These are phyloP conservation scores for Apodemus sylvaticus DNA, from an alignment of 2,113 vertebrate species.

Conservation along the genomic window DNA sequence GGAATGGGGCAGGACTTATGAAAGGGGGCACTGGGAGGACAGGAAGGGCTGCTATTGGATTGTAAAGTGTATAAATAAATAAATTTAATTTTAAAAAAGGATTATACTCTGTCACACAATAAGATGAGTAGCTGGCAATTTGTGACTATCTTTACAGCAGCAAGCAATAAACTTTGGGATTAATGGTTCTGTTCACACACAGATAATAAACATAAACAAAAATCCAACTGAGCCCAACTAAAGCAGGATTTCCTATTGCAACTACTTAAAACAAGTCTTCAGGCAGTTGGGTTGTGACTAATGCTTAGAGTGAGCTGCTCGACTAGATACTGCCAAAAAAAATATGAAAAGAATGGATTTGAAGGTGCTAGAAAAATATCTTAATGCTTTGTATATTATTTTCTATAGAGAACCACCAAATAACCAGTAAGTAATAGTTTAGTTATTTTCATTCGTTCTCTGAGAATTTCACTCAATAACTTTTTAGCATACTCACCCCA, in stretches of 20 bases:
- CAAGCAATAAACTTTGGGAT: not conserved
- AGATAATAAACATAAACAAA: not conserved
- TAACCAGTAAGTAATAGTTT: not conserved
- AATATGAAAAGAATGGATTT: not conserved
- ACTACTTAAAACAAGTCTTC: not conserved
- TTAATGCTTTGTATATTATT: not conserved
- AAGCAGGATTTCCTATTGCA: not conserved
- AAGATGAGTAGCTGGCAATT: not conserved
- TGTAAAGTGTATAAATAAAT: too few species aligned
- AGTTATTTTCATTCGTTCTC: not conserved
- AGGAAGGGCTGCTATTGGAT: too few species aligned
- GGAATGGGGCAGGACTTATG: too few species aligned
- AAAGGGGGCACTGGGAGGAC: too few species aligned
- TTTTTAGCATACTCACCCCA: not conserved
- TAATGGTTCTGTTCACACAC: not conserved
- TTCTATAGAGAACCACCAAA: not conserved
- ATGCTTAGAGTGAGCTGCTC: not conserved
- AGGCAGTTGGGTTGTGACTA: too few species aligned
- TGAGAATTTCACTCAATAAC: not conserved
- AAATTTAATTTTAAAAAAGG: not conserved
- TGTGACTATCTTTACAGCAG: not conserved
- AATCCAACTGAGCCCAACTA: not conserved
- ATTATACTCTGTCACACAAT: not conserved
- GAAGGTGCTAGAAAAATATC: not conserved
- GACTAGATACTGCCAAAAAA: not conserved